Base-by-base conservation (phyloP, 2,888 invertebrate species). In the Lampropteryx suffumata region DNA sequence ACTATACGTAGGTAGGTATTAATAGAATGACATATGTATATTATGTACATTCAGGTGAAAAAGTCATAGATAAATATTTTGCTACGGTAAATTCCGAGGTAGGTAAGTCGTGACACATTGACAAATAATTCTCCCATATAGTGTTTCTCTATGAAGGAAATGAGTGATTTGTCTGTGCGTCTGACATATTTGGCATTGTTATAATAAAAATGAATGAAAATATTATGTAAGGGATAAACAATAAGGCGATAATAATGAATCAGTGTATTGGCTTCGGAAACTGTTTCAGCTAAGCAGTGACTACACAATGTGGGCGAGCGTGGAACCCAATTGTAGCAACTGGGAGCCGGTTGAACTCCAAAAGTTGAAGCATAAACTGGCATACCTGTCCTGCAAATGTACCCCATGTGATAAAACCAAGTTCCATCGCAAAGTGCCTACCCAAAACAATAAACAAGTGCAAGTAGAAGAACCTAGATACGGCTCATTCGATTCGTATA, bases 281-380 rank as follows among this genome's bases (percentile, higher is more conserved):
- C 21, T 35, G 24, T 33, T 40, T 29, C 35, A 17, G 24, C 29
- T 33, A 29, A 47, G 17, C 34, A 13, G 10, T 17, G 27, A 35
- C 8, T 27, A 8, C 2, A 29, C 13, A 12, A 50, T 43, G 49
- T 50, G 49, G 49, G 7, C 37, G 33, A 28, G 24, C 32, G 30
- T 40, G 32, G 32, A 35, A 34, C 42, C 42, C 9, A 14, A 41
- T 29, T 34, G 36, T 11, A 28, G 39, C 32, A 57, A 40, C 13
- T 58, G 56, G 52, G 81, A 85, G 37, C 81, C 83, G 5, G 10
- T 61, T n/a, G 79, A 81, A 62, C 68, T 86, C 1, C 67, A 62
- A 3, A 46, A 60, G 5, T 54, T 87, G 13, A 86, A 86, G 55
- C 56, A 64, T 11, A 71, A 78, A 54, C 58, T 87, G 14, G 80